Base-by-base conservation (phyloP, 92 coral and sea anemone species). In the Epizoanthus illoricatus region DNA sequence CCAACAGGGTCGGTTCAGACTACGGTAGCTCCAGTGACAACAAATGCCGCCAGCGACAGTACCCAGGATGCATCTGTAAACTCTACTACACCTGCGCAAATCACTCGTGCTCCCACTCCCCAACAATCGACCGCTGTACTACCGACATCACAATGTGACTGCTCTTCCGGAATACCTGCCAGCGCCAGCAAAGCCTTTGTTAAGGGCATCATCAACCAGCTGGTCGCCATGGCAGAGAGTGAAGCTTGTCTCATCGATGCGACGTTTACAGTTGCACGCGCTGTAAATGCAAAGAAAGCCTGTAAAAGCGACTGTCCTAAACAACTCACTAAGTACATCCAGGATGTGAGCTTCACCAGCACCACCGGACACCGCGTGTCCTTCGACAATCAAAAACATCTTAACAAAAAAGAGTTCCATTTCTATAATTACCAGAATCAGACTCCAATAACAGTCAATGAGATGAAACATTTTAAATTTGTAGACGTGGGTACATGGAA, bases 211-310 rank as follows among this genome's bases (percentile, higher is more conserved):
- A 89, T 90, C 55, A 67, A 81, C 36, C 60, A 69, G 80, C 75
- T 93, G 79, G 69, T 59, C 49, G 85, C 81, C 0, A 85, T 84
- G 86, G 92, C 91, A 16, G 92, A 91, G 75, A 87, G 87, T 23
- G 94, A 94, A 60, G 90, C 98, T 28, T 90, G 98, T 42, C 84
- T 90, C 3, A 87, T 97, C 43, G 98, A 97, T 80, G 93, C 99
- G 15, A 91, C 91, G 4, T 87, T 87, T 70, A 89, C 98, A 5
- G 86, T 92, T 11, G 91, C 97, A 4, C 71, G 88, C 23, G 88
- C 73, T 40, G 86, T 86, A 40, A 76, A 76, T 40, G 87, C 88
- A 40, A 76, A 73, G 75, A 86, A 84, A 69, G 60, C 84, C 68
- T 93, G 97, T 71, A 69, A 57, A 57, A 85, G 65, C 10, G 79